A percentile compares a stretch with the other conserved stretches of the same genome.
Conservation (phyloP, 2,888 invertebrate species). For the Notodonta dromedarius region DNA sequence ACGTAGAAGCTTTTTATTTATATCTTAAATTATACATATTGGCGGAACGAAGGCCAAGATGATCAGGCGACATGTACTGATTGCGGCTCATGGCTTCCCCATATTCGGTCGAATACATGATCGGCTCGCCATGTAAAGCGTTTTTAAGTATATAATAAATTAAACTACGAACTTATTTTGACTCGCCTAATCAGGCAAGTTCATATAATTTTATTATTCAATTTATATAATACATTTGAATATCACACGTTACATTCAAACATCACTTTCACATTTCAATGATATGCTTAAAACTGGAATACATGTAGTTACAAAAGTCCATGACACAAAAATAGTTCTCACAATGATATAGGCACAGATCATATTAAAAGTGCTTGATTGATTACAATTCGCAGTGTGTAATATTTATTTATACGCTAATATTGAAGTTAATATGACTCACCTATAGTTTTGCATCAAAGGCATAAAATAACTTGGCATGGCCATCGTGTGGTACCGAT, state of each 20-base stretch:
- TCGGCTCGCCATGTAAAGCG: too few species aligned
- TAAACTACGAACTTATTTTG: too few species aligned
- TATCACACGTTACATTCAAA: constrained; percentile 6
- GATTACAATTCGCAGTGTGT: constrained; percentile 53
- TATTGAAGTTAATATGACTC: constrained; percentile 52
- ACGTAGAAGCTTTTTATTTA: neutral
- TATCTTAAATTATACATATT: neutral
- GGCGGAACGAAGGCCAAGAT: neutral
- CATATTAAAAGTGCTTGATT: constrained; percentile 44
- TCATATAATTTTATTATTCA: neutral
- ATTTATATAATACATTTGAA: too few species aligned
- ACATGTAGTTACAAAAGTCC: constrained; percentile 65
- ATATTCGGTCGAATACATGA: neutral
- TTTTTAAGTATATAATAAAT: too few species aligned
- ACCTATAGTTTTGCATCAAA: constrained; percentile 60
- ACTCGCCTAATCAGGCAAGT: too few species aligned
- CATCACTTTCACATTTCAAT: constrained; percentile 12
- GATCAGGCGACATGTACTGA: neutral
- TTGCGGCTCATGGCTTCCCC: neutral
- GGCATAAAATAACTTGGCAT: constrained; percentile 48
- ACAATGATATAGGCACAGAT: constrained; percentile 24
- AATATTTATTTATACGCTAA: constrained; percentile 29
- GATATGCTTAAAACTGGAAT: constrained; percentile 7
- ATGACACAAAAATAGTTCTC: constrained; percentile 14
- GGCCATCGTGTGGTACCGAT: constrained; percentile 49